Evolutionary conservation across 2,797 vertebrate genomes (phyloP).

Genomic region (Cyprinella venusta): DNA sequence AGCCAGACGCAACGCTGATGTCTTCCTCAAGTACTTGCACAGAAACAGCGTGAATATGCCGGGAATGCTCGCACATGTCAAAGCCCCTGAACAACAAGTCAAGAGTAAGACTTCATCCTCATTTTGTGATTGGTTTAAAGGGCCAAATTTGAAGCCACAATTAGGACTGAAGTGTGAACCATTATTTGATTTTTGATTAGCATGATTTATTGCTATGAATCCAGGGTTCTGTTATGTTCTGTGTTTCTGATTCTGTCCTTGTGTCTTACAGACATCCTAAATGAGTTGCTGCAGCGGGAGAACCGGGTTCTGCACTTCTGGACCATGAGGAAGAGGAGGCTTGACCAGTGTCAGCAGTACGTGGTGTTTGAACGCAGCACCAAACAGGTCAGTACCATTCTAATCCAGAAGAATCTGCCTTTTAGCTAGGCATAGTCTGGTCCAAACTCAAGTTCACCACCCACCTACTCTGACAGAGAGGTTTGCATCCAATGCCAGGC

Average conservation of each 20-base stretch:
- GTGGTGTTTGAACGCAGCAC: conserved; percentile 98
- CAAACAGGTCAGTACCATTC: conserved; percentile 79
- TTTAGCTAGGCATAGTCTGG: not conserved
- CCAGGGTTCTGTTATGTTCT: no score
- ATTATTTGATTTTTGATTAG: not conserved
- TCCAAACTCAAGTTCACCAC: not conserved
- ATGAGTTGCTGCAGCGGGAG: conserved; percentile 96
- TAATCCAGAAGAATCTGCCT: not conserved
- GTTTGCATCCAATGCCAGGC: not conserved
- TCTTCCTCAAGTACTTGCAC: conserved; percentile 89
- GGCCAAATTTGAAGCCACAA: not conserved
- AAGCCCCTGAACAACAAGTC: conserved; percentile 89
- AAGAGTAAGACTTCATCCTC: conserved; percentile 78
- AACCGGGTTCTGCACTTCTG: conserved; percentile 98
- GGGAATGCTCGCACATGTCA: conserved; percentile 87
- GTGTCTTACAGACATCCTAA: conserved; percentile 64
- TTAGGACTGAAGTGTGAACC: not conserved
- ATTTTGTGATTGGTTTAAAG: conserved; percentile 13
- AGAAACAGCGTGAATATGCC: conserved; percentile 90
- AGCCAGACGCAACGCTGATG: conserved; percentile 86
- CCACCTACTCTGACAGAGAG: not conserved
- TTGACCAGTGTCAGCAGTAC: conserved; percentile 98
- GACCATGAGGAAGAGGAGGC: conserved; percentile 95
- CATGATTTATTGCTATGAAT: not conserved
- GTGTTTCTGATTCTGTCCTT: conserved; percentile 6